Base-by-base conservation (phyloP, 2,113 vertebrate species). In the Daboia siamensis region DNA sequence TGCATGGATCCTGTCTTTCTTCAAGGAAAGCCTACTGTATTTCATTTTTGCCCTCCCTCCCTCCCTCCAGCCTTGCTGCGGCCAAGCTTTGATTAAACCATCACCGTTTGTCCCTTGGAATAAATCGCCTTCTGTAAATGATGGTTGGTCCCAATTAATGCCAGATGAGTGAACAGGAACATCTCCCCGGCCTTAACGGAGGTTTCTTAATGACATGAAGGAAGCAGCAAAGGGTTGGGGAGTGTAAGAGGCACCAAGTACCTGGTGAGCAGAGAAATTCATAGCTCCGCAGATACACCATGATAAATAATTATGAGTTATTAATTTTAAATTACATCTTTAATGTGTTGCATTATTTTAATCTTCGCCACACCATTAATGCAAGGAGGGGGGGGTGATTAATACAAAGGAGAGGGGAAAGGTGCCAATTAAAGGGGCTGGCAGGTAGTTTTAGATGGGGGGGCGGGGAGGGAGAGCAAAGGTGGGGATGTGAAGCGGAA, bases 251-350 rank as follows among this genome's bases (percentile, higher is more conserved):
- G 96, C 96, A 95, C 95, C 93, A 96, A 96, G 93, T 0, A 21
- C 94, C 0, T 95, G 96, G 96, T 46, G 95, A 96, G 96, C 90
- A 96, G 96, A 94, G 97, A 98, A 98, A 98, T 98, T 98, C 98
- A 98, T 97, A 96, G 97, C 98, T 97, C 97, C 92, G 23, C 97
- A 97, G 97, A 98, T 98, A 97, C 93, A 92, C 97, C 97, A 97
- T 98, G 98, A 98, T 98, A 98, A 98, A 98, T 98, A 98, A 98
- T 98, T 98, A 98, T 98, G 97, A 98, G 97, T 98, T 98, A 98
- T 98, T 98, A 98, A 98, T 98, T 98, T 98, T 98, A 98, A 98
- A 98, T 98, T 98, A 98, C 97, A 98, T 97, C 97, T 98, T 97
- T 98, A 98, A 98, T 98, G 97, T 97, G 86, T 98, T 98, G 98